Conservation (phyloP, 2,888 invertebrate genomes). For the Seira sanloemensis region DNA sequence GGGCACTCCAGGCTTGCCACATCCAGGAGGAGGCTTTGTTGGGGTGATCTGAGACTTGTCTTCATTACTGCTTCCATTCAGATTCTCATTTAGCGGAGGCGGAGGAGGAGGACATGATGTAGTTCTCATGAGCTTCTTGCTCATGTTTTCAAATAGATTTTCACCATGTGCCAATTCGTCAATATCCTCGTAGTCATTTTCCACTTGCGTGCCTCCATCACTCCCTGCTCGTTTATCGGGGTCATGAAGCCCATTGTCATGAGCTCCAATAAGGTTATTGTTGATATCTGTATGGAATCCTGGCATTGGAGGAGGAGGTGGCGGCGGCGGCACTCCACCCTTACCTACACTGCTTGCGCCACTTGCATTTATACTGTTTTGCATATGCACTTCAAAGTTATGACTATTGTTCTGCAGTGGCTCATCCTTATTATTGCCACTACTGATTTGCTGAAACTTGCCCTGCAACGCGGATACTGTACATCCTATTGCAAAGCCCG, state of each 20-base stretch:
- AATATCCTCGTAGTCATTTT: constrained; percentile 86
- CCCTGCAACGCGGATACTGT: constrained; percentile 50
- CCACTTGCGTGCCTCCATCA: constrained; percentile 53
- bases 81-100: constrained; percentile 42
- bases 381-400: constrained; percentile 54
- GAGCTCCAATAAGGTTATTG: constrained; percentile 44
- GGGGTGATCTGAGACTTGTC: constrained; percentile 49
- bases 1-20: constrained; percentile 78
- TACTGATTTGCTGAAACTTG: constrained; percentile 53
- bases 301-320: constrained; percentile 72
- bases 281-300: constrained; percentile 51
- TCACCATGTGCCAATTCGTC: constrained; percentile 79
- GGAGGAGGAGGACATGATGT: constrained; percentile 68
- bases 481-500: constrained; percentile 50
- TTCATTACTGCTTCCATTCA: constrained; percentile 15
- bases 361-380: constrained; percentile 56
- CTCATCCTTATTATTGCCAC: constrained; percentile 38
- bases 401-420: constrained; percentile 32
- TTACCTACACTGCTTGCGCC: constrained; percentile 35
- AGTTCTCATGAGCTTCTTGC: constrained; percentile 61
- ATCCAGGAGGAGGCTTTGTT: constrained; percentile 42
- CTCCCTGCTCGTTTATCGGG: constrained; percentile 34
- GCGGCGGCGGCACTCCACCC: constrained; percentile 67
- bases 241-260: constrained; percentile 45
- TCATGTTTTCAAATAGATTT: constrained; percentile 52